Evolutionary conservation across 1,140 invertebrate species (phyloP).

Genomic region (Bombus polaris): DNA sequence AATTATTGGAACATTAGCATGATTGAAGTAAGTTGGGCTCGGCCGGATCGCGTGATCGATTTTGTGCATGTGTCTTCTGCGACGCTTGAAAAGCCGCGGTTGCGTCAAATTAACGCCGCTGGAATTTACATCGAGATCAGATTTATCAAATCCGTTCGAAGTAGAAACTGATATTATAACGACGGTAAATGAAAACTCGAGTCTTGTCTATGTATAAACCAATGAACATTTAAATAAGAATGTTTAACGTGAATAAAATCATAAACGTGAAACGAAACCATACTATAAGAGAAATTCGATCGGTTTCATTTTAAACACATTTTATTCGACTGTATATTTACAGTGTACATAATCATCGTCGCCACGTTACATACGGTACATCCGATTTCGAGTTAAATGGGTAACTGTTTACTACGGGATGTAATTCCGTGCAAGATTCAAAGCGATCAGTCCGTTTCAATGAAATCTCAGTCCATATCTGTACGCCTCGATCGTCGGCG

Average conservation of each 20-base stretch:
- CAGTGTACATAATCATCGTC: conserved; percentile 57
- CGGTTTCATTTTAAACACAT: conserved; percentile 57
- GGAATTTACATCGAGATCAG: conserved; percentile 2
- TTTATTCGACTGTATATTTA: conserved; percentile 60
- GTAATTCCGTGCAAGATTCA: conserved; percentile 32
- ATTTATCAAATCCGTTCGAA: neutral
- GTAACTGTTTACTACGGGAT: conserved; percentile 39
- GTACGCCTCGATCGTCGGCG: neutral
- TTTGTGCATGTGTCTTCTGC: conserved; percentile 24
- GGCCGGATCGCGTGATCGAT: conserved; percentile 65
- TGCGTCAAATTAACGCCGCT: conserved; percentile 6
- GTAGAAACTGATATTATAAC: neutral
- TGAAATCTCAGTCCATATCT: neutral
- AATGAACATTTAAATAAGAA: too few species aligned
- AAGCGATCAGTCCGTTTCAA: conserved; percentile 25
- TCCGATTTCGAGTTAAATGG: conserved; percentile 42
- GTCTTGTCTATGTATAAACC: too few species aligned
- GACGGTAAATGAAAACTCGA: neutral
- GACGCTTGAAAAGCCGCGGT: neutral
- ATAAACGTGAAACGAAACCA: neutral
- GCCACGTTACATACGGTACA: conserved; percentile 57
- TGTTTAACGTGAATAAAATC: neutral
- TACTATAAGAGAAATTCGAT: neutral
- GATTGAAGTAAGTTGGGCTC: conserved; percentile 79
- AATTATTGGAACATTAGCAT: conserved; percentile 82